A percentile compares a stretch with the other conserved stretches of the same genome.
Evolutionary conservation across 2,113 vertebrate genomes (phyloP).

Genomic region (Muntiacus reevesi): DNA sequence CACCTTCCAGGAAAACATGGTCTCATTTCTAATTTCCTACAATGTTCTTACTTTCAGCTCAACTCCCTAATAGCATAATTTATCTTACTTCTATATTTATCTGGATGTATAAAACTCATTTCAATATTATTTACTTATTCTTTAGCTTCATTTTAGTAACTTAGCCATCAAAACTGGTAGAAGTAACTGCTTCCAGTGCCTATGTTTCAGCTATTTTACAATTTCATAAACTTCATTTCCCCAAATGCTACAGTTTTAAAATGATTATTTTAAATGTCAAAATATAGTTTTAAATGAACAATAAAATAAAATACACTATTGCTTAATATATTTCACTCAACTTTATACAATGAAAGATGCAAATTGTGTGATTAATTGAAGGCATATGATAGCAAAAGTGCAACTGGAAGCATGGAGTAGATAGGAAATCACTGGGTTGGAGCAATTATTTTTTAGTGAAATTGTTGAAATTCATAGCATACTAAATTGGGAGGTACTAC

Average conservation of each 20-base stretch:
- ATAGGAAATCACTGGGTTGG: not conserved
- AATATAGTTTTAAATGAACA: not conserved
- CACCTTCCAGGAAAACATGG: not conserved
- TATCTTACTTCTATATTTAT: not conserved
- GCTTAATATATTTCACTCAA: constrained; percentile 16
- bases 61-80: not conserved
- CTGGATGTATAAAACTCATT: not conserved
- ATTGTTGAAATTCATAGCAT: not conserved
- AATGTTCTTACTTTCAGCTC: not conserved
- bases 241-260: not conserved
- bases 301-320: not conserved
- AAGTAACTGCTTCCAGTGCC: not conserved
- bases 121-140: not conserved
- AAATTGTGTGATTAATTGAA: not conserved
- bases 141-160: not conserved
- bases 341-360: not conserved
- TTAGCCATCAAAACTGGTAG: not conserved
- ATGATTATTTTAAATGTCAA: constrained; percentile 5
- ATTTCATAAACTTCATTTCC: not conserved
- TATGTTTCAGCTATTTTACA: not conserved
- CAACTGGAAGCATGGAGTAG: not conserved
- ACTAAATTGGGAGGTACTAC: not conserved
- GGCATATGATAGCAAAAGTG: constrained; percentile 7
- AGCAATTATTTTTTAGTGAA: not conserved
- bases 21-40: not conserved